These are phyloP conservation scores for Sternarchorhynchus goeldii DNA, from an alignment of 2,797 vertebrate species.

Conservation along the genomic window DNA sequence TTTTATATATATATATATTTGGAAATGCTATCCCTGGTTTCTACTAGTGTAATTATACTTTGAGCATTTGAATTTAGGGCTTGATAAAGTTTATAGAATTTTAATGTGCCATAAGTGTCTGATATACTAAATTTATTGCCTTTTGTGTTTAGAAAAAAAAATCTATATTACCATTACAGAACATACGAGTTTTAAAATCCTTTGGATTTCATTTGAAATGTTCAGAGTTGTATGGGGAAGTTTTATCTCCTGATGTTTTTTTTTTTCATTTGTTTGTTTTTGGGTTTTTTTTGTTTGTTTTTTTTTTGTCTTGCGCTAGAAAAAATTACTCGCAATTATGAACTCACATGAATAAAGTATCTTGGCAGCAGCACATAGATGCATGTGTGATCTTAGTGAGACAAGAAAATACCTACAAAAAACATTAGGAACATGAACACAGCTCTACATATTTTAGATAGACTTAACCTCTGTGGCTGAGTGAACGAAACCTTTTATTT, in stretches of 20 bases:
- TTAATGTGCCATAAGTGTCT: constrained; percentile 30
- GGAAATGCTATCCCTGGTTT: background rate
- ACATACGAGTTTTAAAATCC: background rate
- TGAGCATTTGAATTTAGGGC: background rate
- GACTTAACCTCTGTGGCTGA: too few relatives aligned
- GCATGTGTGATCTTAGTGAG: background rate
- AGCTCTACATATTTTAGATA: too few relatives aligned
- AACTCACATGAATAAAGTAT: constrained; percentile 36
- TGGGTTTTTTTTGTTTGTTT: constrained; percentile 5
- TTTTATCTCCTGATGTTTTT: constrained; percentile 9
- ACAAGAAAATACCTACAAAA: background rate
- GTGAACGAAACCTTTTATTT: too few relatives aligned
- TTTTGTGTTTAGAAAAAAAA: background rate
- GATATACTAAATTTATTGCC: background rate
- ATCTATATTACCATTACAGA: background rate
- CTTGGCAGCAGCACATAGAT: background rate
- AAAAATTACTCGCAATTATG: constrained; percentile 22
- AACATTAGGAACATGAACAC: background rate
- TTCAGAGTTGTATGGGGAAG: constrained; percentile 16
- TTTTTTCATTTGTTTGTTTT: too few relatives aligned
- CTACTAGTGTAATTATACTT: background rate
- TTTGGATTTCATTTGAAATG: constrained; percentile 6
- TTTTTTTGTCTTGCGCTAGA: background rate
- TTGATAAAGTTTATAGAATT: background rate
- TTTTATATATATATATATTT: background rate